These are phyloP conservation scores for Lagopus leucura DNA, from an alignment of 2,113 vertebrate species.

Conservation along the genomic window DNA sequence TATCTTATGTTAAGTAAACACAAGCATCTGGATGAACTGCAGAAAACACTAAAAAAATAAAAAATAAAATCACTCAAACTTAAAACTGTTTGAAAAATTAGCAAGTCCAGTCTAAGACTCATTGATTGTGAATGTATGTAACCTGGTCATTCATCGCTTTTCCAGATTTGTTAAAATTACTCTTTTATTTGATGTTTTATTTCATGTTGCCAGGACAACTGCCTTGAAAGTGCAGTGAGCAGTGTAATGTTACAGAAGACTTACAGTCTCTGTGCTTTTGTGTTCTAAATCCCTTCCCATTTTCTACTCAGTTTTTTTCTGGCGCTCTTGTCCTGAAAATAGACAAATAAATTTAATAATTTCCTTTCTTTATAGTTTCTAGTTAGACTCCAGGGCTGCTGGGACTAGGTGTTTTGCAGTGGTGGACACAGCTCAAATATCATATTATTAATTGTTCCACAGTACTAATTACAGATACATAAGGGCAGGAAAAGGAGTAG, in stretches of 20 bases:
- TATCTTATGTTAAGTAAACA: background rate
- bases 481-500: rapidly evolving
- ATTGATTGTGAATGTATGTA: background rate
- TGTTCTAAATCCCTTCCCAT: background rate
- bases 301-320: background rate
- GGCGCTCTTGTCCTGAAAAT: background rate
- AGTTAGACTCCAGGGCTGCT: background rate
- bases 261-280: background rate
- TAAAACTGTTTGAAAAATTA: background rate
- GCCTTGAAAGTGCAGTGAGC: conserved; percentile 19
- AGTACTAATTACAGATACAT: background rate
- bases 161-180: background rate
- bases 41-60: background rate
- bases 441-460: background rate
- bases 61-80: background rate
- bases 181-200: conserved; percentile 31
- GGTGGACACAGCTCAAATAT: background rate
- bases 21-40: background rate
- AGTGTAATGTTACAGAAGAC: background rate
- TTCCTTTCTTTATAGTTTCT: background rate
- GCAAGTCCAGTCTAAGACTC: background rate
- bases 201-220: conserved; percentile 8
- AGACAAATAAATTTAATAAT: background rate
- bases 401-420: background rate
- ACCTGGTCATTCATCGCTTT: background rate